Evolutionary conservation across 2,797 vertebrate species (phyloP).

Genomic region (Lagorchestes hirsutus): DNA sequence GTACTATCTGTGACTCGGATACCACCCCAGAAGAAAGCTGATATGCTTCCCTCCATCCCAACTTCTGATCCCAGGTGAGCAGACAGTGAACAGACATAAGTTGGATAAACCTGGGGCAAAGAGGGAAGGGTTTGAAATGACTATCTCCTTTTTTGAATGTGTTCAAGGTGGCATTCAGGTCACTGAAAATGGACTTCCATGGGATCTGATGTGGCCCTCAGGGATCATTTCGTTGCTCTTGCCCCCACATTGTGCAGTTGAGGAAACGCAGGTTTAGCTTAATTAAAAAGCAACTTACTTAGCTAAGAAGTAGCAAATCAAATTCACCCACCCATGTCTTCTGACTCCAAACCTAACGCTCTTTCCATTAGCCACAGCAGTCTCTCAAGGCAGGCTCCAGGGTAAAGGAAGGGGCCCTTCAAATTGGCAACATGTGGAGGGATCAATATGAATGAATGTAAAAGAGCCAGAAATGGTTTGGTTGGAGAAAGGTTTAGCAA

Average conservation of each 20-base stretch:
- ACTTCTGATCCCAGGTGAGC: not conserved
- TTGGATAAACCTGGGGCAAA: not conserved
- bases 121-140: not conserved
- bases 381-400: not conserved
- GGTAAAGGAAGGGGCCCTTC: not conserved
- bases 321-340: not conserved
- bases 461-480: not conserved
- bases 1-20: not conserved
- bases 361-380: not conserved
- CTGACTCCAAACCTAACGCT: not conserved
- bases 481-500: not conserved
- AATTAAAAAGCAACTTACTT: not conserved
- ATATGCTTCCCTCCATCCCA: slow-evolving; percentile 19
- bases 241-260: not conserved
- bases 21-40: not conserved
- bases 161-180: not conserved
- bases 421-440: not conserved
- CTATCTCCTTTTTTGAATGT: not conserved
- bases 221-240: not conserved
- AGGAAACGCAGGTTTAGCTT: not conserved
- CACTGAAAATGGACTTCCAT: not conserved
- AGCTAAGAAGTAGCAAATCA: not conserved
- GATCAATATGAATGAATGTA: not conserved
- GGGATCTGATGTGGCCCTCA: not conserved
- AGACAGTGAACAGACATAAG: not conserved